These are phyloP conservation scores for human (Homo sapiens) DNA, from an alignment of 2,113 vertebrate genomes.

Conservation along the genomic window DNA sequence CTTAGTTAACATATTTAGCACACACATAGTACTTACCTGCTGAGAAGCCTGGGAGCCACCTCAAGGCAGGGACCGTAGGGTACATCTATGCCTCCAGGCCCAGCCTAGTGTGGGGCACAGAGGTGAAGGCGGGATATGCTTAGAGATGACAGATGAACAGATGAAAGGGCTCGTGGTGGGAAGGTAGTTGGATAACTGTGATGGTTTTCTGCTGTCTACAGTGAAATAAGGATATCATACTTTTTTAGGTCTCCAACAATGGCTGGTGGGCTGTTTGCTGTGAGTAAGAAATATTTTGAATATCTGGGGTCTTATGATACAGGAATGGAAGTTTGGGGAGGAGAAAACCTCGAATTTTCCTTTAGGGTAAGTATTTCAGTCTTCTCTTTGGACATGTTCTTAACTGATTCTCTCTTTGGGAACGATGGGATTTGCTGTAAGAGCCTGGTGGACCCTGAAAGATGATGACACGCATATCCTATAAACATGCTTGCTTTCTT, in stretches of 20 bases:
- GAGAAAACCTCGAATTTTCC: constrained; percentile 99
- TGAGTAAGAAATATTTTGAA: constrained; percentile 95
- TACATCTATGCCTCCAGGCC: background rate
- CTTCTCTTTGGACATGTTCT: background rate
- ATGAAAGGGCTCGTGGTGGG: accelerated
- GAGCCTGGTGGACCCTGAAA: background rate
- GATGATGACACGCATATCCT: background rate
- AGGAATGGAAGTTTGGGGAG: constrained; percentile 99
- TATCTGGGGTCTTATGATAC: constrained; percentile 98
- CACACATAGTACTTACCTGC: background rate
- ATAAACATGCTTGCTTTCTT: background rate
- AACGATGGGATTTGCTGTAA: background rate
- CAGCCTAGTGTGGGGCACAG: background rate
- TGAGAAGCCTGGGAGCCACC: background rate
- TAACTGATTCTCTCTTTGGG: background rate
- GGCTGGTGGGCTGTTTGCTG: constrained; percentile 98
- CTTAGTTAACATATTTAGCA: no score
- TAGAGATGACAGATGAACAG: background rate
- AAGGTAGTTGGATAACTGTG: no score
- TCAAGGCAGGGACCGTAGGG: accelerated
- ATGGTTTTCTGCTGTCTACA: background rate
- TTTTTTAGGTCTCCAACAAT: constrained; percentile 95
- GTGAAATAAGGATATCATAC: background rate
- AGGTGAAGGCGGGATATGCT: accelerated
- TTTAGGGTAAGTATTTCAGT: constrained; percentile 90